Evolutionary conservation across 2,113 vertebrate species (phyloP).

Genomic region (Onychorhynchus coronatus): DNA sequence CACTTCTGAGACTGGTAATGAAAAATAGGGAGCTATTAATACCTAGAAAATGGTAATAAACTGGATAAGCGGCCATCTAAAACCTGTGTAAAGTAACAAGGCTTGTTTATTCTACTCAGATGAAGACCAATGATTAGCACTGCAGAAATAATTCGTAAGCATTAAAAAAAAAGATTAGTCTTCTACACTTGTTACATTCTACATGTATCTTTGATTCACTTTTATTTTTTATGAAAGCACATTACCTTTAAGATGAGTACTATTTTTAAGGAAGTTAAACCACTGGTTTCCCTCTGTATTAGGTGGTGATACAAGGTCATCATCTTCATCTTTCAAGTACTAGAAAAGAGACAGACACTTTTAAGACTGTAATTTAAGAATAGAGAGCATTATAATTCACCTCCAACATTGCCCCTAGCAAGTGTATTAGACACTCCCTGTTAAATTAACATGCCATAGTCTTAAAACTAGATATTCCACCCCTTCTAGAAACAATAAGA

Average conservation of each 20-base stretch:
- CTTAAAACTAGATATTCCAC: neutral
- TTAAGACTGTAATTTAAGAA: neutral
- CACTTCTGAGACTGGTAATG: neutral
- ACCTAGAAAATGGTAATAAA: neutral
- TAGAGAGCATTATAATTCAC: neutral
- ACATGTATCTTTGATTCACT: neutral
- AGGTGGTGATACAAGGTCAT: constrained; percentile 92
- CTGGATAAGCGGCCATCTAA: neutral
- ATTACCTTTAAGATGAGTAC: constrained; percentile 87
- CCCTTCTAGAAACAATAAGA: neutral
- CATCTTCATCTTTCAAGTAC: constrained; percentile 98
- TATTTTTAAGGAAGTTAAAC: constrained; percentile 90
- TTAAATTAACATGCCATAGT: neutral
- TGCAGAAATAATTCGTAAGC: neutral
- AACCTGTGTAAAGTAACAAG: neutral
- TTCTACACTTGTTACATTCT: neutral
- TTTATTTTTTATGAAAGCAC: neutral
- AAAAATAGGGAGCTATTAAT: neutral
- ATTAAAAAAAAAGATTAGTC: neutral
- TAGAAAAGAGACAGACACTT: constrained; percentile 39
- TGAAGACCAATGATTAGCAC: neutral
- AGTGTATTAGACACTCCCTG: neutral
- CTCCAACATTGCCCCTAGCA: fast-evolving
- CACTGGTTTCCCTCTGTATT: constrained; percentile 95
- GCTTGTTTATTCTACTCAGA: neutral